phyloP scores from a whole-genome alignment of 2,888 invertebrate species.

The Drosophila sordidula region DNA sequence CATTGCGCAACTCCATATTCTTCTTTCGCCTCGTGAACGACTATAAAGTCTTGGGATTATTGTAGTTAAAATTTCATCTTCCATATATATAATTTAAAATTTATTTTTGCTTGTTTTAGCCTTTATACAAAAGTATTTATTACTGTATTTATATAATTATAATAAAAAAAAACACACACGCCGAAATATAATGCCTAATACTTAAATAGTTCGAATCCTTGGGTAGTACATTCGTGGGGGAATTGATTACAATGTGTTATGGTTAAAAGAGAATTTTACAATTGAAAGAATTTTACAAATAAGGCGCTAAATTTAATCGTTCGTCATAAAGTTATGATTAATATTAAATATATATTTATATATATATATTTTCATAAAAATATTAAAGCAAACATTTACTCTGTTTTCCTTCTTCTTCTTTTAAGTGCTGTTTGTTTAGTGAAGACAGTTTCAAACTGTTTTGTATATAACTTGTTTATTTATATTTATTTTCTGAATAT shows the following conservation, averaged over 20 bases:
- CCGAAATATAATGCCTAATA: conserved; percentile 33
- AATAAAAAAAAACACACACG: conserved; percentile 21
- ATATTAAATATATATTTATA: conserved; percentile 30
- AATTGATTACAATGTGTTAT: conserved; percentile 21
- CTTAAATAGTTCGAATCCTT: conserved; percentile 28
- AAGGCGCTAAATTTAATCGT: not conserved
- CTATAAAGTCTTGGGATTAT: too few relatives aligned
- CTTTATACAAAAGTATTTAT: conserved; percentile 58
- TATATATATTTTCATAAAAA: conserved; percentile 60
- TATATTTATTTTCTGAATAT: conserved; percentile 21
- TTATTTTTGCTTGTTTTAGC: conserved; percentile 60
- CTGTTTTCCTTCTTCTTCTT: conserved; percentile 10
- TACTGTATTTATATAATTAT: not conserved
- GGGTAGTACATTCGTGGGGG: not conserved
- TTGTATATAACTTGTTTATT: conserved; percentile 45
- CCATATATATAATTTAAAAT: conserved; percentile 56
- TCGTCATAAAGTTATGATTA: conserved; percentile 20
- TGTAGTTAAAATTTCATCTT: conserved; percentile 7
- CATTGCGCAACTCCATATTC: too few relatives aligned
- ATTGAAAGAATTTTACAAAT: conserved; percentile 35
- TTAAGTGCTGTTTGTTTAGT: conserved; percentile 21
- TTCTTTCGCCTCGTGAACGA: too few relatives aligned
- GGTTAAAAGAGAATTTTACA: conserved; percentile 38
- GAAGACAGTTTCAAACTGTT: conserved; percentile 70
- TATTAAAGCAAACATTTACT: conserved; percentile 60